Base-by-base conservation (phyloP, 1,140 invertebrate species). In the Drosophila aff. region DNA sequence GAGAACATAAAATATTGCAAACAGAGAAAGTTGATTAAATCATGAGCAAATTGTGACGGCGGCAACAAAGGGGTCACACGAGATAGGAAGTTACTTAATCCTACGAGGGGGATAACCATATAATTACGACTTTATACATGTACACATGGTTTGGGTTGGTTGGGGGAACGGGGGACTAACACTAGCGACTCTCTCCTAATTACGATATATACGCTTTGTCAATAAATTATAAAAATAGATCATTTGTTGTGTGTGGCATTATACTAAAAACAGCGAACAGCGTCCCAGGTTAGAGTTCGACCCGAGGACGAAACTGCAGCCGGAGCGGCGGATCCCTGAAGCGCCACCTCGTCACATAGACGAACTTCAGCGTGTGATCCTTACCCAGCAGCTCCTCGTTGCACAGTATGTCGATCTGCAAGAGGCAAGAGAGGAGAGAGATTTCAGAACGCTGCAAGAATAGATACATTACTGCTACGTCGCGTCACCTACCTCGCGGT, bases 291-390 rank as follows among this genome's bases (percentile, higher is more conserved):
- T 92, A 92, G 59, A 93, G 78, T 58, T 93, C 92, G 49, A 96
- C 95, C 76, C 95, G 94, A 77, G 96, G 96, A 92, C 96, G 94
- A 94, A 97, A 98, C 86, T 97, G 96, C 78, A 98, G 93, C 74
- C 96, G 95, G 44, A 98, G 93, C 2, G 97, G 97, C 52, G 97
- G 97, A 92, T 98, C 98, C 82, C 98, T 96, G 94, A 98, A 98
- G 94, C 98, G 96, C 98, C 99, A 99, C 85, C 98, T 95, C 41
- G 99, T 99, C 16, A 99, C 97, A 91, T 97, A 98, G 38, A 99
- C 98, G 94, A 99, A 99, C 94, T 99, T 99, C 60, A 99, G 94
- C 40, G 98, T 99, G 93, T 99, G 99, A 93, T 99, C 99, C 93
- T 99, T 99, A 44, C 99, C 99, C 92, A 99, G 94, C 71, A 99